Evolutionary conservation across 2,888 invertebrate genomes (phyloP).

Genomic region (Zaprionus obscuricornis): DNA sequence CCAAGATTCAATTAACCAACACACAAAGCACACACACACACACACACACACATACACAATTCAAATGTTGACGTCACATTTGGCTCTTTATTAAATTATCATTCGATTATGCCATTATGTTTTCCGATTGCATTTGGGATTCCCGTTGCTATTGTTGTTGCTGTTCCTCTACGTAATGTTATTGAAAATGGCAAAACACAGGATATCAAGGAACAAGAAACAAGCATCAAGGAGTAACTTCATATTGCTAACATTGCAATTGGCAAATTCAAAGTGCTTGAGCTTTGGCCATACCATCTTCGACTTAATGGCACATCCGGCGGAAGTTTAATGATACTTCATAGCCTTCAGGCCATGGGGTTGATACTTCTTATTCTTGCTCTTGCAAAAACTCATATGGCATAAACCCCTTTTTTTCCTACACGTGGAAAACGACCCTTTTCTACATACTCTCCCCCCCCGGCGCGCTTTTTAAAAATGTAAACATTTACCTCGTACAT

Average conservation of each 20-base stretch:
- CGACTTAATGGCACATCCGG: constrained; percentile 68
- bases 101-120: constrained; percentile 78
- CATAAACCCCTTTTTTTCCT: constrained; percentile 34
- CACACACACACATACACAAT: constrained; percentile 55
- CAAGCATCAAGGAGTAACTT: neutral
- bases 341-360: constrained; percentile 45
- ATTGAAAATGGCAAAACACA: constrained; percentile 14
- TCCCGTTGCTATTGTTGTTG: constrained; percentile 16
- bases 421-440: constrained; percentile 41
- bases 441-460: constrained; percentile 8
- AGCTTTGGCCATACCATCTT: constrained; percentile 16
- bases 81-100: constrained; percentile 74
- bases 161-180: constrained; percentile 7
- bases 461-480: constrained; percentile 23
- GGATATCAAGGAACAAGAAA: no score
- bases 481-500: constrained; percentile 20
- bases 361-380: constrained; percentile 38
- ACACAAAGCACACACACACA: constrained; percentile 28
- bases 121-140: constrained; percentile 62
- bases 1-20: constrained; percentile 72
- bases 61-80: constrained; percentile 76
- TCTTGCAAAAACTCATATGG: constrained; percentile 41
- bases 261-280: constrained; percentile 2
- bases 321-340: constrained; percentile 66
- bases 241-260: constrained; percentile 30